These are phyloP conservation scores for Procambarus clarkii DNA, from an alignment of 1,140 invertebrate genomes.

Conservation along the genomic window DNA sequence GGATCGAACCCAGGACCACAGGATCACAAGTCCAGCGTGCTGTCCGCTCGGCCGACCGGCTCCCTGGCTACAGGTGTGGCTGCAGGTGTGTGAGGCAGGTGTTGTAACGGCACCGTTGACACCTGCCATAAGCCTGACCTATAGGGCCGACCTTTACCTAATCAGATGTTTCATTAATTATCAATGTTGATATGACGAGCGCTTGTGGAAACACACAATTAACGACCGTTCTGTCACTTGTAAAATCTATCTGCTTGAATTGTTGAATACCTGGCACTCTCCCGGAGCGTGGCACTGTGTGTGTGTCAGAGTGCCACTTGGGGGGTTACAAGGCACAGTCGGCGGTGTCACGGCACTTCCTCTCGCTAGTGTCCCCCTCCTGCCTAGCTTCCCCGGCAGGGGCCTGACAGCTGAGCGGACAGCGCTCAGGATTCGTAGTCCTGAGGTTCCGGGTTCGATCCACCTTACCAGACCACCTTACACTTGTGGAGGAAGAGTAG, in stretches of 20 bases:
- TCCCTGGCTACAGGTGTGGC: not conserved
- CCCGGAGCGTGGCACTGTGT: not conserved
- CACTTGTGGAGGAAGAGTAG: too few relatives aligned
- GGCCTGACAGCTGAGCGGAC: too few relatives aligned
- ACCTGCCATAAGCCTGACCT: conserved; percentile 33
- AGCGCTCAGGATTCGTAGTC: too few relatives aligned
- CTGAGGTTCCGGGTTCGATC: too few relatives aligned
- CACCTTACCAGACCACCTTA: too few relatives aligned
- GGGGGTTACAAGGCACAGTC: not conserved
- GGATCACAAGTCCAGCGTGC: too few relatives aligned
- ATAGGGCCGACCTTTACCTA: conserved; percentile 39
- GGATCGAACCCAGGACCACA: too few relatives aligned
- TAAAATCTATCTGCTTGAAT: conserved; percentile 42
- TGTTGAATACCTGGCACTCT: not conserved
- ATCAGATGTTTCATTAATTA: conserved; percentile 40
- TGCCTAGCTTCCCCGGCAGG: too few relatives aligned
- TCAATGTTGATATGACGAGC: conserved; percentile 41
- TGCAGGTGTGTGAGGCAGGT: not conserved
- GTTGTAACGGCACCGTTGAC: conserved; percentile 18
- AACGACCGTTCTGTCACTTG: conserved; percentile 16
- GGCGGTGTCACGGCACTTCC: too few relatives aligned
- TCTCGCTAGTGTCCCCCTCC: too few relatives aligned
- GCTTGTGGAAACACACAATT: conserved; percentile 45
- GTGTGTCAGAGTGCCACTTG: not conserved
- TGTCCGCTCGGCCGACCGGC: too few relatives aligned